phyloP scores from a whole-genome alignment of 1,140 invertebrate genomes.

The Drosophila baimaii region DNA sequence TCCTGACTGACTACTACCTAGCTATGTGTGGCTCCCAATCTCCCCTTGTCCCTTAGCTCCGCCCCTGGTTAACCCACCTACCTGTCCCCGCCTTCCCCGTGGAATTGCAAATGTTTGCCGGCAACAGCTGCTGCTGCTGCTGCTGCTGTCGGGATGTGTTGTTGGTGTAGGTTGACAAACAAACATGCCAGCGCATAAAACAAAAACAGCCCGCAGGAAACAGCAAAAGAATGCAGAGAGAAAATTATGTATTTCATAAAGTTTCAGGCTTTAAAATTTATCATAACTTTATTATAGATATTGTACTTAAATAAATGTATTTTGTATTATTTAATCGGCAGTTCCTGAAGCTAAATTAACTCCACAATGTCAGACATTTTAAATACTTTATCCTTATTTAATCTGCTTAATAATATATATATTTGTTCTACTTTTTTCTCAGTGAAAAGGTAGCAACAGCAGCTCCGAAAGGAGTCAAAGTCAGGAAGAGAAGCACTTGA shows the following conservation, averaged over 20 bases:
- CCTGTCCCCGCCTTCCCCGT: constrained; percentile 11
- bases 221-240: constrained; percentile 3
- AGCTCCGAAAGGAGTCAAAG: constrained; percentile 39
- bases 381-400: too few relatives aligned
- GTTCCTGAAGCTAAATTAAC: neutral
- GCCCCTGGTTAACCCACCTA: constrained; percentile 8
- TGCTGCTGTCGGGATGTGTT: constrained; percentile 41
- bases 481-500: constrained; percentile 53
- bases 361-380: too few relatives aligned
- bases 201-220: constrained; percentile 53
- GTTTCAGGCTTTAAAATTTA: neutral
- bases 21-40: constrained; percentile 29
- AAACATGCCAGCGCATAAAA: constrained; percentile 81
- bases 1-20: constrained; percentile 64
- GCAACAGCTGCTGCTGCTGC: constrained; percentile 69
- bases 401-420: too few relatives aligned
- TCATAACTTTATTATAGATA: too few relatives aligned
- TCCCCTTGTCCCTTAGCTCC: neutral
- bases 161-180: constrained; percentile 79
- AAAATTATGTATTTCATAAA: neutral
- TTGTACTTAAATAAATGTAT: neutral
- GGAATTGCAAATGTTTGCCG: constrained; percentile 71
- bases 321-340: neutral
- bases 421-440: too few relatives aligned
- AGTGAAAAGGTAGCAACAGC: constrained; percentile 15